phyloP scores from a whole-genome alignment of 2,888 invertebrate species.

The Campopleginae sp. region DNA sequence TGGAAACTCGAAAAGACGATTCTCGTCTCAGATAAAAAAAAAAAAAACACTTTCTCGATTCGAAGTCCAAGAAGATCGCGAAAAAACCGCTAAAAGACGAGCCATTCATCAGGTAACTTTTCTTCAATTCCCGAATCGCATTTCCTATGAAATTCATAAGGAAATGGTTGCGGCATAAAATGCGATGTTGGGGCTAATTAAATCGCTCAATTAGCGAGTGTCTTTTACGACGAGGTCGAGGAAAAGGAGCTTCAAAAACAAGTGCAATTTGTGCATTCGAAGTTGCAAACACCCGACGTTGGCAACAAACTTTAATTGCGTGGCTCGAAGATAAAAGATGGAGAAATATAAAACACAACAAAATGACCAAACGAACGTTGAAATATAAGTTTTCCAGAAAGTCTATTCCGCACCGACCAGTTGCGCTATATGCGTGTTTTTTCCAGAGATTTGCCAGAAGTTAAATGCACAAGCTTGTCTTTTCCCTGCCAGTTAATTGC shows the following conservation, averaged over 20 bases:
- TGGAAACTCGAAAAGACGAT: slow-evolving; percentile 18
- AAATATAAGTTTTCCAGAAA: slow-evolving; percentile 46
- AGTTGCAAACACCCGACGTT: slow-evolving; percentile 9
- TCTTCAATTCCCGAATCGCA: background rate
- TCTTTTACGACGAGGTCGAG: slow-evolving; percentile 13
- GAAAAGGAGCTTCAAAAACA: background rate
- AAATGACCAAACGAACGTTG: slow-evolving; percentile 9
- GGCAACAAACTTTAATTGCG: slow-evolving; percentile 57
- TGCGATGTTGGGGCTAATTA: slow-evolving; percentile 17
- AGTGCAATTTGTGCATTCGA: slow-evolving; percentile 32
- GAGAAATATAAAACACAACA: slow-evolving; percentile 23
- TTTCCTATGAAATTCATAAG: background rate
- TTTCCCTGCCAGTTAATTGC: slow-evolving; percentile 45
- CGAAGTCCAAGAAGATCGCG: background rate
- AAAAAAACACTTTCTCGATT: background rate
- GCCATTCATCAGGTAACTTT: background rate
- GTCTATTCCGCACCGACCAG: slow-evolving; percentile 7
- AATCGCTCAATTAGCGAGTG: slow-evolving; percentile 49
- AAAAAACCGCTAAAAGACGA: background rate
- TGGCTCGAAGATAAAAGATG: slow-evolving; percentile 15
- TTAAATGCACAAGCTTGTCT: slow-evolving; percentile 31
- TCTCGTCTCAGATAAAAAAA: background rate
- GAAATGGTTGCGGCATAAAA: background rate
- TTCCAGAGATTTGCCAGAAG: slow-evolving; percentile 2
- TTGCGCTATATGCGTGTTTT: slow-evolving; percentile 27